These are phyloP conservation scores for Oryzias melastigma DNA, from an alignment of 2,113 vertebrate species.

Conservation along the genomic window DNA sequence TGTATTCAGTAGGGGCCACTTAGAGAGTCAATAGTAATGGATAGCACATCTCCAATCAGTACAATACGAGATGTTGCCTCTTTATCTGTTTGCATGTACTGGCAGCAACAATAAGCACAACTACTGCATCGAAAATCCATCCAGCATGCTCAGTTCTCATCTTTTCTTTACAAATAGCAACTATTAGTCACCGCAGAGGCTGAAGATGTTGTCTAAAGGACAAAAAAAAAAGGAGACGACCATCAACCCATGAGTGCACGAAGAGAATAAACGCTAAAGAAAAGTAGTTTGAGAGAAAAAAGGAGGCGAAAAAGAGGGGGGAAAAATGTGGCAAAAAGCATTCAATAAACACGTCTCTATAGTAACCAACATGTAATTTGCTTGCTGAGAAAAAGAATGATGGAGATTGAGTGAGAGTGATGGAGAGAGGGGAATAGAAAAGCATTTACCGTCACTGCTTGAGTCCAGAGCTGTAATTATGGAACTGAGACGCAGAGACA, in stretches of 20 bases:
- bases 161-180: constrained; percentile 41
- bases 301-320: constrained; percentile 35
- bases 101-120: constrained; percentile 39
- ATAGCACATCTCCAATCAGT: constrained; percentile 40
- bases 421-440: constrained; percentile 70
- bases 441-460: constrained; percentile 81
- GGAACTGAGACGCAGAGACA: constrained; percentile 59
- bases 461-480: constrained; percentile 83
- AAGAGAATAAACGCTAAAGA: constrained; percentile 30
- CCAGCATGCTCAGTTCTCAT: constrained; percentile 23
- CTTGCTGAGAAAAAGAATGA: constrained; percentile 70
- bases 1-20: constrained; percentile 60
- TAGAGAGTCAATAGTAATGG: constrained; percentile 66
- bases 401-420: constrained; percentile 59
- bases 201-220: constrained; percentile 13
- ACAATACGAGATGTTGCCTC: constrained; percentile 39
- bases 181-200: constrained; percentile 37
- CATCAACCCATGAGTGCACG: constrained; percentile 22
- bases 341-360: constrained; percentile 80
- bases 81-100: constrained; percentile 49
- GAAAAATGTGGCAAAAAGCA: constrained; percentile 60
- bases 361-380: constrained; percentile 79
- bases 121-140: constrained; percentile 46
- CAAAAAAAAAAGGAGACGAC: constrained; percentile 30
- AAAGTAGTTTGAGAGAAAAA: constrained; percentile 18